Conservation (phyloP, 2,888 invertebrate genomes). For the Nematopogon swammerdamellus region DNA sequence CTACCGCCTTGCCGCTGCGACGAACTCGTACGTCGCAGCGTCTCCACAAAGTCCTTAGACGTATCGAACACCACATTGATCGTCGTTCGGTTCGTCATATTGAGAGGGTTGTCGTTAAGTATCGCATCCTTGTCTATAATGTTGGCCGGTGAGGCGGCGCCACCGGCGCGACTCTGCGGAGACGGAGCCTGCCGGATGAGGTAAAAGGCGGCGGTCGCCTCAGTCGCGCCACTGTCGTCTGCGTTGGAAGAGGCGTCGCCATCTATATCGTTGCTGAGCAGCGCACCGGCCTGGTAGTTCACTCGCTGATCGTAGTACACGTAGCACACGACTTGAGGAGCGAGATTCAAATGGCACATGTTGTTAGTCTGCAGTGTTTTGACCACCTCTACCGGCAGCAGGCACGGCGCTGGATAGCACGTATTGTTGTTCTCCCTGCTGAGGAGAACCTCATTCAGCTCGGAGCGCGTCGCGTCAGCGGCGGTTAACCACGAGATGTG, state of each 20-base stretch:
- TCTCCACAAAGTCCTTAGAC: conserved; percentile 42
- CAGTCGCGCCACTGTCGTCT: conserved; percentile 36
- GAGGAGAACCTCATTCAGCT: conserved; percentile 37
- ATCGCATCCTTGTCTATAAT: conserved; percentile 39
- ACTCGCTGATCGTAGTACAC: conserved; percentile 38
- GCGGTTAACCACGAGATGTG: conserved; percentile 41
- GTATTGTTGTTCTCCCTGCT: conserved; percentile 40
- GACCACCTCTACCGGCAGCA: conserved; percentile 37
- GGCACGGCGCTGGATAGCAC: conserved; percentile 42
- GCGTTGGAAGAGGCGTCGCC: conserved; percentile 23
- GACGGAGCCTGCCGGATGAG: conserved; percentile 40
- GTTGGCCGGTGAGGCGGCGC: conserved; percentile 37
- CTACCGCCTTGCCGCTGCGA: conserved; percentile 21
- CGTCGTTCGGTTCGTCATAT: conserved; percentile 40
- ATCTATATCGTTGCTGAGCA: conserved; percentile 9
- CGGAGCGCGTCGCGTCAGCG: conserved; percentile 15
- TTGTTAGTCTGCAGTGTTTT: conserved; percentile 35
- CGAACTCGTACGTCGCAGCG: conserved; percentile 27
- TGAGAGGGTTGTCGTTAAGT: conserved; percentile 30
- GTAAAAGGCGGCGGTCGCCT: conserved; percentile 43
- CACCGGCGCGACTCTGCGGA: conserved; percentile 28
- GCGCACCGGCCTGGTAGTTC: conserved; percentile 5
- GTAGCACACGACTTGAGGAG: conserved; percentile 41
- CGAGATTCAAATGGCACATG: conserved; percentile 41
- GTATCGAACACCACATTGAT: conserved; percentile 45